Evolutionary conservation across 2,888 invertebrate species (phyloP).

Genomic region (Helleia helle): DNA sequence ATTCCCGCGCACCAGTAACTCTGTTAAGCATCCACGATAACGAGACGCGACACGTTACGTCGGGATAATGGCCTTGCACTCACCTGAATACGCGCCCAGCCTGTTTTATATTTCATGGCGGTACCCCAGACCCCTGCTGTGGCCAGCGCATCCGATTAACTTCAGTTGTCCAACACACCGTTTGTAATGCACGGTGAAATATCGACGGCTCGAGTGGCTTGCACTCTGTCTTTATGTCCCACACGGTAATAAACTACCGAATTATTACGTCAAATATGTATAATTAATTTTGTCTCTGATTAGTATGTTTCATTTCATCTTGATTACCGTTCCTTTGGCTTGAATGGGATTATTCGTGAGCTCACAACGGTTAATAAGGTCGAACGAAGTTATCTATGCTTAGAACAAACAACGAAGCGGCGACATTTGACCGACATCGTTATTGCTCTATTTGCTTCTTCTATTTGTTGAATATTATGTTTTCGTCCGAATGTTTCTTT

Average conservation of each 20-base stretch:
- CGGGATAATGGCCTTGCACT: conserved; percentile 35
- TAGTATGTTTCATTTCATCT: background rate
- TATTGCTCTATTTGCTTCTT: background rate
- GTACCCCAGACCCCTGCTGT: conserved; percentile 35
- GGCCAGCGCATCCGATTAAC: conserved; percentile 63
- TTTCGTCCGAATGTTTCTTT: background rate
- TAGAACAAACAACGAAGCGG: conserved; percentile 5
- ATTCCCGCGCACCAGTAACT: conserved; percentile 27
- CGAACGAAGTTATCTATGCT: background rate
- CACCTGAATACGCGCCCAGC: conserved; percentile 26
- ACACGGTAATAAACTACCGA: conserved; percentile 25
- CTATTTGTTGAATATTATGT: conserved; percentile 1
- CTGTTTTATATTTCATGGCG: conserved; percentile 56
- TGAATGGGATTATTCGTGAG: background rate
- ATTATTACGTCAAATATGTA: background rate
- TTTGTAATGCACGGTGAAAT: conserved; percentile 57
- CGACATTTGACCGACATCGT: background rate
- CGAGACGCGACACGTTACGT: conserved; percentile 32
- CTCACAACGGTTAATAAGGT: background rate
- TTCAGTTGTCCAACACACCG: conserved; percentile 49
- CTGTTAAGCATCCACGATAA: conserved; percentile 28
- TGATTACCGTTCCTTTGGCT: background rate
- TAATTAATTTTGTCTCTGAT: background rate
- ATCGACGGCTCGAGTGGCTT: conserved; percentile 45
- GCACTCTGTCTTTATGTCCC: conserved; percentile 37